Percentiles rank a stretch among this genome's conserved stretches.
phyloP scores from a whole-genome alignment of 2,888 invertebrate species.

The Emmelina monodactyla region DNA sequence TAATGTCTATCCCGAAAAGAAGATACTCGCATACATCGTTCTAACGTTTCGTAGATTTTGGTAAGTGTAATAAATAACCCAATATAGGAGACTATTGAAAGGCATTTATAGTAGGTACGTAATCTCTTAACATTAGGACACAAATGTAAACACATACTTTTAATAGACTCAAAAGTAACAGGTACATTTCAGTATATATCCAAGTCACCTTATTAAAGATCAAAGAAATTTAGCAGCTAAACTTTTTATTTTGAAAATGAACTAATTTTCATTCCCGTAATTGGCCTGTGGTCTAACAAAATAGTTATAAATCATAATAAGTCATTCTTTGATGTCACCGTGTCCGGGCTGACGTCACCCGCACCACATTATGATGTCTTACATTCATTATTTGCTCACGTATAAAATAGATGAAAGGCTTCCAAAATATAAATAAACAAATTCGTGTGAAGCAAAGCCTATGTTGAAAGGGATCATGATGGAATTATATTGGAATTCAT shows the following conservation, averaged over 20 bases:
- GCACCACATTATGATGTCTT: constrained; percentile 54
- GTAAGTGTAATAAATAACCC: too few species aligned
- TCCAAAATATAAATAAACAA: constrained; percentile 59
- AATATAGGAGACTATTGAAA: too few species aligned
- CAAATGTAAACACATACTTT: too few species aligned
- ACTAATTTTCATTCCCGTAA: constrained; percentile 54
- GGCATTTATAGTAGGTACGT: too few species aligned
- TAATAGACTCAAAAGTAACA: too few species aligned
- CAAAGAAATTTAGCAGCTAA: constrained; percentile 44
- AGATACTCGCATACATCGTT: too few species aligned
- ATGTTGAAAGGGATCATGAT: constrained; percentile 41
- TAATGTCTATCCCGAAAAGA: too few species aligned
- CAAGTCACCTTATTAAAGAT: constrained; percentile 50
- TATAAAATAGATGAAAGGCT: constrained; percentile 57
- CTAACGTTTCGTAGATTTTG: too few species aligned
- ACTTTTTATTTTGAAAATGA: constrained; percentile 51
- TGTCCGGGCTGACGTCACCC: constrained; percentile 55
- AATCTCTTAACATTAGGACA: too few species aligned
- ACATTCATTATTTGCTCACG: constrained; percentile 63
- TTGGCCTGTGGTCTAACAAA: constrained; percentile 52
- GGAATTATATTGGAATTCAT: constrained; percentile 44
- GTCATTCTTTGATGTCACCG: constrained; percentile 53
- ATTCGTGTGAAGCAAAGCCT: constrained; percentile 41
- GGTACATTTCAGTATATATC: too few species aligned
- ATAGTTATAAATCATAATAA: constrained; percentile 54